These are phyloP conservation scores for Corydoras sp. DNA, from an alignment of 2,113 vertebrate species.

Conservation along the genomic window DNA sequence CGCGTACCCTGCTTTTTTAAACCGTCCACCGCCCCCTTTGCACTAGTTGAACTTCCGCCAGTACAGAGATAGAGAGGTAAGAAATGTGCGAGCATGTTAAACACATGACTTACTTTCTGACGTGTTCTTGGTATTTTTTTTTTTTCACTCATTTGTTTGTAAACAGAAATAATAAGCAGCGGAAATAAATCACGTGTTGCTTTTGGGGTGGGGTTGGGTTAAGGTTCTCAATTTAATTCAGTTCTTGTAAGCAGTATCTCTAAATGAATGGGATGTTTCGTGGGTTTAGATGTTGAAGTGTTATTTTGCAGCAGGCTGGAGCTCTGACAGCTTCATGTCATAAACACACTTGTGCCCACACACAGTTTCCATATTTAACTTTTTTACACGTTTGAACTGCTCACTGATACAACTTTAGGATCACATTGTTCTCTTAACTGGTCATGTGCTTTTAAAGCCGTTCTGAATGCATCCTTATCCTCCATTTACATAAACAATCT, in stretches of 20 bases:
- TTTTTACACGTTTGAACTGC: neutral
- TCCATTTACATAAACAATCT: too few relatives aligned
- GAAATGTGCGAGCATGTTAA: neutral
- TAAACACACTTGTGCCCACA: neutral
- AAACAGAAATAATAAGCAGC: neutral
- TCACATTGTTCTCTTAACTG: neutral
- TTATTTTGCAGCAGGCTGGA: neutral
- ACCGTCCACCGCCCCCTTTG: slow-evolving; percentile 3
- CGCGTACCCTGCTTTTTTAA: neutral
- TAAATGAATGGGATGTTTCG: neutral
- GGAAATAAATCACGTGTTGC: too few relatives aligned
- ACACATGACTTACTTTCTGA: neutral
- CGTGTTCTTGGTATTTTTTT: neutral
- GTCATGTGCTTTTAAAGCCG: neutral
- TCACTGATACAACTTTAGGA: neutral
- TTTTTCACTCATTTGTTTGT: neutral
- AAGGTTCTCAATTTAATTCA: too few relatives aligned
- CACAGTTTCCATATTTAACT: neutral
- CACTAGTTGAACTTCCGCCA: slow-evolving; percentile 15
- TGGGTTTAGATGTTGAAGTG: neutral
- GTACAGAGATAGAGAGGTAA: slow-evolving; percentile 27
- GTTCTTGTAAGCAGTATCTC: neutral
- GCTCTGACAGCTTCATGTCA: neutral
- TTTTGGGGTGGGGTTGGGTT: too few relatives aligned
- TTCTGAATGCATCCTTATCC: neutral